Evolutionary conservation across 37 sponge, comb jelly and placozoan species (phyloP).

Genomic region (Bolinopsis microptera): DNA sequence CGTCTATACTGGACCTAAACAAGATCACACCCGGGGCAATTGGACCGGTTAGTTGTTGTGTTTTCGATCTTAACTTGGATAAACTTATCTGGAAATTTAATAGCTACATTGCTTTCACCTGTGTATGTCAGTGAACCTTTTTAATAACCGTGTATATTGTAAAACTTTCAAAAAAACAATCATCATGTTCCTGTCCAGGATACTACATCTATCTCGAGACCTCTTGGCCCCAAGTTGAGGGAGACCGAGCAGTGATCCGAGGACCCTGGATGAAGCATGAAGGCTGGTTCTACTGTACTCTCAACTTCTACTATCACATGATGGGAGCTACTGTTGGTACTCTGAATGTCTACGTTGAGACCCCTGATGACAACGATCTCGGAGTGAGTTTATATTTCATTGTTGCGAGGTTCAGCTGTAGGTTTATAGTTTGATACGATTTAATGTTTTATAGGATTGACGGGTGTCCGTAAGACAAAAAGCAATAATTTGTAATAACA

Average conservation of each 20-base stretch:
- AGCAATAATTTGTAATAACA: too few species aligned
- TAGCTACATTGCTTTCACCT: not conserved
- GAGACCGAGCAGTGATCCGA: slow-evolving; percentile 67
- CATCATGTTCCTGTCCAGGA: slow-evolving; percentile 41
- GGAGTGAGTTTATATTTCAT: too few species aligned
- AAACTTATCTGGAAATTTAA: not conserved
- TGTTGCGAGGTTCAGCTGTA: too few species aligned
- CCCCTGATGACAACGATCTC: not conserved
- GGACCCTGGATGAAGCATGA: slow-evolving; percentile 49
- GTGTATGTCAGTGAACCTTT: too few species aligned
- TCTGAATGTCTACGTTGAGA: slow-evolving; percentile 60
- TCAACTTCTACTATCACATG: slow-evolving; percentile 72
- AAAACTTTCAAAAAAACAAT: too few species aligned
- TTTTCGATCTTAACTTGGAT: not conserved
- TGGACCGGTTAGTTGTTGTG: slow-evolving; percentile 55
- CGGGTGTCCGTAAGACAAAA: too few species aligned
- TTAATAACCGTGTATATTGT: too few species aligned
- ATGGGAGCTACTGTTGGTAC: slow-evolving; percentile 66
- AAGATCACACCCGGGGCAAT: slow-evolving; percentile 68
- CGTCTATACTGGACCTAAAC: slow-evolving; percentile 60
- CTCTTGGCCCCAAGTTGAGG: slow-evolving; percentile 65
- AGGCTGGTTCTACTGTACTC: slow-evolving; percentile 55
- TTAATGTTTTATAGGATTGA: too few species aligned
- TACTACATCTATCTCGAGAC: slow-evolving; percentile 71
- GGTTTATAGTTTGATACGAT: too few species aligned